A percentile compares a stretch with the other conserved stretches of the same genome.
Evolutionary conservation across 2,888 invertebrate genomes (phyloP).

Genomic region (Eupsilia transversa): DNA sequence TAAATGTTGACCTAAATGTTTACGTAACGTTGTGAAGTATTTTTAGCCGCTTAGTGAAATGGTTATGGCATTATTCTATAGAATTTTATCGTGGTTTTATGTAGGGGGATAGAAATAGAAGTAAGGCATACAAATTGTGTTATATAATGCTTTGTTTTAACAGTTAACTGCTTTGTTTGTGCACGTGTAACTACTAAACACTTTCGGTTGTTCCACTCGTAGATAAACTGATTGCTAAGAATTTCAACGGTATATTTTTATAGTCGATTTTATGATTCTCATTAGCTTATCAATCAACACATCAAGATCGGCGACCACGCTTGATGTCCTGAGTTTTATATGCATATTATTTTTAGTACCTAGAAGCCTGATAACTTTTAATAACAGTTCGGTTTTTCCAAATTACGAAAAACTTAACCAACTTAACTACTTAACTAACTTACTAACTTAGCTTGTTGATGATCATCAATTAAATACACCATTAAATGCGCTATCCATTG

Average conservation of each 20-base stretch:
- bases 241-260: not conserved
- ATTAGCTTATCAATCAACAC: not conserved
- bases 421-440: no score
- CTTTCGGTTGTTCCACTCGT: not conserved
- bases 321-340: slow-evolving; percentile 8
- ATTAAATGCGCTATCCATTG: not conserved
- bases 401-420: not conserved
- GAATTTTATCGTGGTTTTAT: slow-evolving; percentile 23
- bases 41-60: slow-evolving; percentile 50
- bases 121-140: not conserved
- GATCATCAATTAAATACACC: not conserved
- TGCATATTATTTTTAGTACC: not conserved
- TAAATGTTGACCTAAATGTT: slow-evolving; percentile 47
- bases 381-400: not conserved
- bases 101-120: not conserved
- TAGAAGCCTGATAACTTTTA: not conserved
- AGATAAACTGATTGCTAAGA: not conserved
- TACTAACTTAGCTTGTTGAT: not conserved
- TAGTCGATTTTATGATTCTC: not conserved
- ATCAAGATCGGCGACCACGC: not conserved
- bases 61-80: slow-evolving; percentile 42
- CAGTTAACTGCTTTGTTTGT: no score
- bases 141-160: not conserved
- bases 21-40: slow-evolving; percentile 29
- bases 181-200: no score